Percentiles rank a stretch among this genome's conserved stretches.
These are phyloP conservation scores for Chromobotia macracanthus DNA, from an alignment of 2,797 vertebrate species.

Conservation along the genomic window DNA sequence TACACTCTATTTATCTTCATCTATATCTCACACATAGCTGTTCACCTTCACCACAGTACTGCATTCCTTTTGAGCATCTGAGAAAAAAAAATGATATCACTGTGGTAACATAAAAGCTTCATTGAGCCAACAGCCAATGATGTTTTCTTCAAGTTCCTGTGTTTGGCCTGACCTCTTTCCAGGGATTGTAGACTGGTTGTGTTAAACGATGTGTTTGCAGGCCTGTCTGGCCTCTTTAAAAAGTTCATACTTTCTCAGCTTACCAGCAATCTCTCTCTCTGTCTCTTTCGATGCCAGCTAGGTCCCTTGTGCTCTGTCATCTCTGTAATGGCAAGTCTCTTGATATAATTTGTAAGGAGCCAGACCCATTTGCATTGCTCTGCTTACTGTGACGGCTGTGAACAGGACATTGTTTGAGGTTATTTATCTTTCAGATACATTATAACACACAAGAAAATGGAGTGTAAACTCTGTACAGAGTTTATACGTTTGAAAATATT, in stretches of 20 bases:
- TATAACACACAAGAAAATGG: not conserved
- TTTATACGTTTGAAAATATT: too few species aligned
- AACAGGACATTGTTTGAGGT: not conserved
- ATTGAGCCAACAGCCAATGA: conserved; percentile 39
- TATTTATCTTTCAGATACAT: not conserved
- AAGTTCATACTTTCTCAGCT: conserved; percentile 14
- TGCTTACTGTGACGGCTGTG: not conserved
- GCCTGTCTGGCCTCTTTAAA: conserved; percentile 33
- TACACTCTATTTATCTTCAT: conserved; percentile 33
- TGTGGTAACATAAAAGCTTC: conserved; percentile 40
- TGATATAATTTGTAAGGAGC: not conserved
- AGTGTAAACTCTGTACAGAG: not conserved
- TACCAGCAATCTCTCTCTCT: not conserved
- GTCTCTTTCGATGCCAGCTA: not conserved
- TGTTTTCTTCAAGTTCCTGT: conserved; percentile 33
- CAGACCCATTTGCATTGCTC: not conserved
- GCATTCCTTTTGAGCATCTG: conserved; percentile 1
- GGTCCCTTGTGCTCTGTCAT: not conserved
- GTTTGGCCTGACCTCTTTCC: conserved; percentile 29
- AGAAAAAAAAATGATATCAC: not conserved
- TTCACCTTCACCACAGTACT: conserved; percentile 35
- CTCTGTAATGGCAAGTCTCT: conserved; percentile 2
- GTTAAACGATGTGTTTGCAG: conserved; percentile 39
- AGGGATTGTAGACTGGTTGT: conserved; percentile 35
- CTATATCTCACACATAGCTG: conserved; percentile 23